These are phyloP conservation scores for Aurelia sp. DNA, from an alignment of 30 jellyfish, hydroid and myxozoan species.

Conservation along the genomic window DNA sequence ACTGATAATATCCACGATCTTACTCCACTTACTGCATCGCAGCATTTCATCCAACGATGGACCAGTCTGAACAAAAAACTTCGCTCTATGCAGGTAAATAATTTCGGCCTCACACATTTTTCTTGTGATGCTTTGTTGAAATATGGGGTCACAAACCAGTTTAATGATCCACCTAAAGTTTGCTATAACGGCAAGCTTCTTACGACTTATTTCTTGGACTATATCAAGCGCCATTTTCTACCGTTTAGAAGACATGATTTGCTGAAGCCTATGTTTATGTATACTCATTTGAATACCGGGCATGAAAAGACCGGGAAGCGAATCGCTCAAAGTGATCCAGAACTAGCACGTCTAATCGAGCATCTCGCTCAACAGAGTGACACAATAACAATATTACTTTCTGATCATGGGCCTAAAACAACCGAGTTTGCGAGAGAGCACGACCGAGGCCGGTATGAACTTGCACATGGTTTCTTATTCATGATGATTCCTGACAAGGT, in stretches of 20 bases:
- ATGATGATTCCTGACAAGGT: conserved; percentile 81
- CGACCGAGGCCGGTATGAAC: conserved; percentile 94
- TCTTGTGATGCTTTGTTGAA: conserved; percentile 88
- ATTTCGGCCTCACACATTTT: conserved; percentile 90
- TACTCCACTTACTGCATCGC: conserved; percentile 51
- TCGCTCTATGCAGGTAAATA: conserved; percentile 72
- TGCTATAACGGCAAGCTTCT: conserved; percentile 89
- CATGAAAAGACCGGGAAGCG: conserved; percentile 97
- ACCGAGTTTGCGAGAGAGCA: conserved; percentile 76
- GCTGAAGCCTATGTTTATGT: conserved; percentile 66
- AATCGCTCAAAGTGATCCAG: conserved; percentile 78
- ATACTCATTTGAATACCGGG: conserved; percentile 95
- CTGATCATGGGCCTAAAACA: conserved; percentile 99
- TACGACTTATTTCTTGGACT: conserved; percentile 81
- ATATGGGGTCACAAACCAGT: conserved; percentile 95
- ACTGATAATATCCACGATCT: conserved; percentile 90
- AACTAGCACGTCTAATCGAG: conserved; percentile 53
- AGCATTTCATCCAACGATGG: conserved; percentile 80
- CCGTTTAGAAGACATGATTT: conserved; percentile 7
- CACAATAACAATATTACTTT: conserved; percentile 83
- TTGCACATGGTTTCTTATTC: conserved; percentile 87
- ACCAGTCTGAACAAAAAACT: conserved; percentile 56
- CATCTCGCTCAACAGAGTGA: conserved; percentile 43
- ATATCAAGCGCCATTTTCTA: conserved; percentile 44
- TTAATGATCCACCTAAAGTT: conserved; percentile 96